Evolutionary conservation across 2,113 vertebrate species (phyloP).

Genomic region (Candoia aspera): DNA sequence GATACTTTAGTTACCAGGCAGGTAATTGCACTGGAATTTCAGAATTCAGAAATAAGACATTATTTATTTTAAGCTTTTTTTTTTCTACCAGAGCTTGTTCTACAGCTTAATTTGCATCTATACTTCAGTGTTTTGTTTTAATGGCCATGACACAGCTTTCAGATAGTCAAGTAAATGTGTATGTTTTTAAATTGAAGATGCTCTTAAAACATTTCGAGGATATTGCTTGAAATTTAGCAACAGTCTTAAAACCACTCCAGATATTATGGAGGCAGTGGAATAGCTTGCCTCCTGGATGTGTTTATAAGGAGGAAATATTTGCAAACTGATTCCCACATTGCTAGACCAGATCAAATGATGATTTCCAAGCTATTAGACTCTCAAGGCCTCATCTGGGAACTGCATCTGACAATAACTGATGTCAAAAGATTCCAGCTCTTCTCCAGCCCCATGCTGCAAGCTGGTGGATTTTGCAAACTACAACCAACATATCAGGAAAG

Average conservation of each 20-base stretch:
- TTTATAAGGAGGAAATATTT: not conserved
- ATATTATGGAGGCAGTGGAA: not conserved
- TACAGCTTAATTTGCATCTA: not conserved
- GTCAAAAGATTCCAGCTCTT: not conserved
- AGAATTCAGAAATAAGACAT: constrained; percentile 44
- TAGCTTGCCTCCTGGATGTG: not conserved
- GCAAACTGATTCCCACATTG: not conserved
- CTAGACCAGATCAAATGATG: not conserved
- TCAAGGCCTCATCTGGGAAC: not conserved
- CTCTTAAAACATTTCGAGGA: not conserved
- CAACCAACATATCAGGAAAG: not conserved
- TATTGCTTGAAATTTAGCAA: not conserved
- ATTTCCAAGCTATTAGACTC: not conserved
- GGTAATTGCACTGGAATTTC: constrained; percentile 55
- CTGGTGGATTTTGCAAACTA: not conserved
- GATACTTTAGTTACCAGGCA: constrained; percentile 52
- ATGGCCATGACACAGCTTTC: not conserved
- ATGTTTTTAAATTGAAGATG: not conserved
- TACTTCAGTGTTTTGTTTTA: not conserved
- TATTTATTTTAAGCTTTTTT: constrained; percentile 40
- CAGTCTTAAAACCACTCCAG: not conserved
- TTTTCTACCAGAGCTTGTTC: not conserved
- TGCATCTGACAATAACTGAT: not conserved
- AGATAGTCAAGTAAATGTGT: not conserved
- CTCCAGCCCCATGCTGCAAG: not conserved